A percentile compares a stretch with the other conserved stretches of the same genome.
phyloP scores from a whole-genome alignment of 2,797 vertebrate species.

The Fratercula arctica region DNA sequence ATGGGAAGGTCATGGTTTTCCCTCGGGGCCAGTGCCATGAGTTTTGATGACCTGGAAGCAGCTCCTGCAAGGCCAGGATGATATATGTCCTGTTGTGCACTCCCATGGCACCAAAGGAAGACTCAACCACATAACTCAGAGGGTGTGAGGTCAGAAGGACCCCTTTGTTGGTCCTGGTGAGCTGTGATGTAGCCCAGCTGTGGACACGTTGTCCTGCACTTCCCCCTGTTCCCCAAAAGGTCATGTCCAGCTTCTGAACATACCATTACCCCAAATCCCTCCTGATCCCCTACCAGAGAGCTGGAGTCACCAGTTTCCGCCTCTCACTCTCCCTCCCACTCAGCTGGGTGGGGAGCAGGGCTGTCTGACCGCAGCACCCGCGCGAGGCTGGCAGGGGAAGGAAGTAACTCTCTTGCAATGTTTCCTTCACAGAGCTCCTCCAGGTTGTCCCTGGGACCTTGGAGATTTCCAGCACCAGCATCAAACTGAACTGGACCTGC shows the following conservation, averaged over 20 bases:
- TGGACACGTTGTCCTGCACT: neutral
- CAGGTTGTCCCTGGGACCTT: neutral
- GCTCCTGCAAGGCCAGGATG: too few relatives aligned
- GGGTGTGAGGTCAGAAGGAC: too few relatives aligned
- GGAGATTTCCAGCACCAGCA: neutral
- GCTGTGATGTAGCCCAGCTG: too few relatives aligned
- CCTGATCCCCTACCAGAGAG: neutral
- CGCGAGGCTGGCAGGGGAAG: neutral
- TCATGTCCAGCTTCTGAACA: too few relatives aligned
- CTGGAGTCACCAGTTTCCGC: neutral
- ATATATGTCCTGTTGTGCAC: too few relatives aligned
- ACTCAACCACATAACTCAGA: too few relatives aligned
- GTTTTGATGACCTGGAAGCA: too few relatives aligned
- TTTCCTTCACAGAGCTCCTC: neutral
- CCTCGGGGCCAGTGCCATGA: too few relatives aligned
- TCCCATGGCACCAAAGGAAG: too few relatives aligned
- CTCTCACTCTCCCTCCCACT: neutral
- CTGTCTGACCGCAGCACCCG: neutral
- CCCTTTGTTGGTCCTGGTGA: too few relatives aligned
- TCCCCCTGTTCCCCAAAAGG: too few relatives aligned
- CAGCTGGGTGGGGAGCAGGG: neutral
- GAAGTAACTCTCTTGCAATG: neutral
- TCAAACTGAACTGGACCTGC: neutral
- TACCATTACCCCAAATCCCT: neutral
- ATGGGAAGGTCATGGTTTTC: neutral